A percentile compares a stretch with the other conserved stretches of the same genome.
These are phyloP conservation scores for Stegodyphus mimosarum DNA, from an alignment of 1,140 invertebrate genomes.

Conservation along the genomic window DNA sequence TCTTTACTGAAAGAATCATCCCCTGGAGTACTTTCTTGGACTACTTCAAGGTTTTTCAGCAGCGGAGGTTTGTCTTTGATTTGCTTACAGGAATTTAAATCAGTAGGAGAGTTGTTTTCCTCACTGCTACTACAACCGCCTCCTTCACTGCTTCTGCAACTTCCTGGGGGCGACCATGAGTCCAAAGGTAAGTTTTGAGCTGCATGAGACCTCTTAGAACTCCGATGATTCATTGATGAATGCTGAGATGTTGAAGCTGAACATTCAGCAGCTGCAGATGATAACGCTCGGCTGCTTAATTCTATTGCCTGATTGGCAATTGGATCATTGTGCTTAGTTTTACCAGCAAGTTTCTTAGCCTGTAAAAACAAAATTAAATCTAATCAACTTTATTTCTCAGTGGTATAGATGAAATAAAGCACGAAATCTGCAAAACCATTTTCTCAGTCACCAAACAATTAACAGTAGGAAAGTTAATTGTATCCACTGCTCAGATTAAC, in stretches of 20 bases:
- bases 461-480: too few relatives aligned
- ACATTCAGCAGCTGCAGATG: slow-evolving; percentile 4
- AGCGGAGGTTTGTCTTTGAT: slow-evolving; percentile 83
- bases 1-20: slow-evolving; percentile 71
- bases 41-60: slow-evolving; percentile 80
- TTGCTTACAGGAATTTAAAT: slow-evolving; percentile 85
- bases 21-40: slow-evolving; percentile 66
- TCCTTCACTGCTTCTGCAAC: slow-evolving; percentile 74
- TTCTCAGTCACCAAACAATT: too few relatives aligned
- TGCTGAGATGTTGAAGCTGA: background rate
- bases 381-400: too few relatives aligned
- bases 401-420: too few relatives aligned
- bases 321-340: slow-evolving; percentile 64
- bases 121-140: slow-evolving; percentile 73
- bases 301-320: slow-evolving; percentile 57
- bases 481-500: too few relatives aligned
- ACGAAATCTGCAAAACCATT: too few relatives aligned
- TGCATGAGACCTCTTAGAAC: background rate
- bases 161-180: slow-evolving; percentile 70
- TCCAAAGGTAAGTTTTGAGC: slow-evolving; percentile 31
- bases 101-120: slow-evolving; percentile 88
- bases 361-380: slow-evolving; percentile 59
- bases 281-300: slow-evolving; percentile 25
- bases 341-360: slow-evolving; percentile 66
- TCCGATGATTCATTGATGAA: slow-evolving; percentile 21